Conservation (phyloP, 1,140 invertebrate genomes). For the Oncopeltus fasciatus region DNA sequence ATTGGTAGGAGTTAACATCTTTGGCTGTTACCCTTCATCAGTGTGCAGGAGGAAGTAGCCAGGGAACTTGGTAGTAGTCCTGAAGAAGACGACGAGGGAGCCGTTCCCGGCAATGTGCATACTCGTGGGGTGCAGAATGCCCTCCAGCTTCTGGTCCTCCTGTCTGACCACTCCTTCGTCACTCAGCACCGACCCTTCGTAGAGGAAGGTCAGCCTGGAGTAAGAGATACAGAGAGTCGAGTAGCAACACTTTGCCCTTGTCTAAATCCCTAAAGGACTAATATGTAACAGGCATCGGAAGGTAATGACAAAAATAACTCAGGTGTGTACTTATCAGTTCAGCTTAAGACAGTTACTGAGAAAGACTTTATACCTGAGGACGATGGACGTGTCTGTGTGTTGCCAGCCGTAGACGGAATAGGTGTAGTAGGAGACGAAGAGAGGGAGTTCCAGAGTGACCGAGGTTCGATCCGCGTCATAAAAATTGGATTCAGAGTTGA, state of each 20-base stretch:
- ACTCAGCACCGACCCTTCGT: conserved; percentile 11
- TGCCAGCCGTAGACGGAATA: conserved; percentile 13
- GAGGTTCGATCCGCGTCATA: background rate
- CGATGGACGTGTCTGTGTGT: conserved; percentile 8
- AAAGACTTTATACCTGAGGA: conserved; percentile 10
- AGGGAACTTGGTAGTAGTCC: conserved; percentile 8
- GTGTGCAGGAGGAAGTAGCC: background rate
- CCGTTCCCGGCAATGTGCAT: conserved; percentile 12
- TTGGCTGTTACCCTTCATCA: background rate
- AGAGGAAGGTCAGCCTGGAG: conserved; percentile 9
- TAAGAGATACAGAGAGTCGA: background rate
- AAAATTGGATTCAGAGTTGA: conserved; percentile 1
- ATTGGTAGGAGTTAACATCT: too few species aligned
- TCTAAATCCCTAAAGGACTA: too few species aligned
- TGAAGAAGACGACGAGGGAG: conserved; percentile 13
- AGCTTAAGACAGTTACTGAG: too few species aligned
- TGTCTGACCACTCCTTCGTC: conserved; percentile 1
- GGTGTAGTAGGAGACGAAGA: conserved; percentile 11
- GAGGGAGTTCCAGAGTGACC: conserved; percentile 1
- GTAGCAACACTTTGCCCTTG: too few species aligned
- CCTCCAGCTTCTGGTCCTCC: background rate
- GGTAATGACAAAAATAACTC: too few species aligned
- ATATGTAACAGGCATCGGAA: too few species aligned
- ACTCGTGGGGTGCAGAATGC: conserved; percentile 1
- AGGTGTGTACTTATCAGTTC: too few species aligned